phyloP scores from a whole-genome alignment of 2,113 vertebrate species.

The Sphyrna mokarran region DNA sequence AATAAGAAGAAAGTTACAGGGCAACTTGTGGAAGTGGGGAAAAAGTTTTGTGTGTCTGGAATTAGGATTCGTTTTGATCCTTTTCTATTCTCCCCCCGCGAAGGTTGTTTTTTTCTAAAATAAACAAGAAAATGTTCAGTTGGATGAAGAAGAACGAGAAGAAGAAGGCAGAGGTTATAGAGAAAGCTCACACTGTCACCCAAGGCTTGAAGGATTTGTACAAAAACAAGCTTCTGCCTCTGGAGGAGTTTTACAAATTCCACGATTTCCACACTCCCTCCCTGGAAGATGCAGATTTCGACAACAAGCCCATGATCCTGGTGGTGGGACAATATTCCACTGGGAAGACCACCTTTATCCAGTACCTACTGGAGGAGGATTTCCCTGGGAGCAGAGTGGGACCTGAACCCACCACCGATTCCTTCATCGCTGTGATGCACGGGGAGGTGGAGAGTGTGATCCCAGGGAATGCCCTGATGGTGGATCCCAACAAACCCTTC shows the following conservation, averaged over 20 bases:
- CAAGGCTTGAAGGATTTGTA: constrained; percentile 79
- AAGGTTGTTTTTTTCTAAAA: too few species aligned
- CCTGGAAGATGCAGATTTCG: constrained; percentile 83
- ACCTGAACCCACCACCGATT: constrained; percentile 86
- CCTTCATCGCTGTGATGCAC: constrained; percentile 88
- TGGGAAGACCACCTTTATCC: constrained; percentile 89
- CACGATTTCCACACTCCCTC: constrained; percentile 79
- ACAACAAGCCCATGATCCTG: constrained; percentile 87
- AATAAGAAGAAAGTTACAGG: too few species aligned
- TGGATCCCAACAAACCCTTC: constrained; percentile 87
- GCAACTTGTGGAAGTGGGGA: neutral
- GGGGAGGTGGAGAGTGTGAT: constrained; percentile 69
- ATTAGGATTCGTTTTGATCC: neutral
- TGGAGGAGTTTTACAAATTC: constrained; percentile 79
- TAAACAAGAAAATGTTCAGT: constrained; percentile 66
- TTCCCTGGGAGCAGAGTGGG: constrained; percentile 81
- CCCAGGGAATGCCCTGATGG: constrained; percentile 83
- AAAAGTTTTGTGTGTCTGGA: neutral
- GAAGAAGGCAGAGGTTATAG: constrained; percentile 71
- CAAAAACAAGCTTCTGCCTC: constrained; percentile 69
- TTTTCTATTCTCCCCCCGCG: neutral
- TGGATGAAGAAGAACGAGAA: constrained; percentile 72
- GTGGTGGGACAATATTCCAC: constrained; percentile 89
- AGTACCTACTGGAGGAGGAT: constrained; percentile 85
- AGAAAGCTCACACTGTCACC: constrained; percentile 63